Percentiles rank a stretch among this genome's conserved stretches.
Evolutionary conservation across 2,113 vertebrate species (phyloP).

Genomic region (Pteruthius melanotis): DNA sequence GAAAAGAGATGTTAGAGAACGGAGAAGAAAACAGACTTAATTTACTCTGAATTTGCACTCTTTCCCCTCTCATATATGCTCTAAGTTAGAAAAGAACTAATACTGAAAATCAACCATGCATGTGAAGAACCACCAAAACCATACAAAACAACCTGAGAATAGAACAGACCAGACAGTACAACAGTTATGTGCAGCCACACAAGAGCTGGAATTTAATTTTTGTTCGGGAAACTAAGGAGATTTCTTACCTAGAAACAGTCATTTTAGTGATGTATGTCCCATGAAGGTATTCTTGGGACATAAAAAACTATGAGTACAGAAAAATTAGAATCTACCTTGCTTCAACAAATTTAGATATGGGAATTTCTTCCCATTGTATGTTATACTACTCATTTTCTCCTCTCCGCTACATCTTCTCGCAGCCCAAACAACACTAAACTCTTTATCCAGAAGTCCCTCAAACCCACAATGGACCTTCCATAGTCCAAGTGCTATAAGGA

Average conservation of each 20-base stretch:
- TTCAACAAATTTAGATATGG: neutral
- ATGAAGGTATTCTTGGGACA: neutral
- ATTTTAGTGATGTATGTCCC: neutral
- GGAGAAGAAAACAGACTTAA: neutral
- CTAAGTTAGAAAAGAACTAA: neutral
- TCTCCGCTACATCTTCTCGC: neutral
- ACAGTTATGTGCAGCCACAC: neutral
- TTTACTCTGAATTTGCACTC: neutral
- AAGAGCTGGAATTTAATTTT: neutral
- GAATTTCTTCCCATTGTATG: neutral
- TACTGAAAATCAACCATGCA: neutral
- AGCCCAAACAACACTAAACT: neutral
- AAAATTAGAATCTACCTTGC: neutral
- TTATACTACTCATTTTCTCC: neutral
- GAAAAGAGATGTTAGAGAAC: neutral
- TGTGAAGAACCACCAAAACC: neutral
- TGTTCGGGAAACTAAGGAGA: neutral
- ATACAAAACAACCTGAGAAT: neutral
- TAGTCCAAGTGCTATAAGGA: neutral
- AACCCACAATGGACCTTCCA: neutral
- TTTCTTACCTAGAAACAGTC: neutral
- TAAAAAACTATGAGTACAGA: neutral
- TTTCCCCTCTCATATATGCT: neutral
- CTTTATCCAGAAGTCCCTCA: neutral
- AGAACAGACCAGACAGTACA: neutral